A percentile compares a stretch with the other conserved stretches of the same genome.
Conservation (phyloP, 2,888 invertebrate genomes). For the Silvanus unidentatus region DNA sequence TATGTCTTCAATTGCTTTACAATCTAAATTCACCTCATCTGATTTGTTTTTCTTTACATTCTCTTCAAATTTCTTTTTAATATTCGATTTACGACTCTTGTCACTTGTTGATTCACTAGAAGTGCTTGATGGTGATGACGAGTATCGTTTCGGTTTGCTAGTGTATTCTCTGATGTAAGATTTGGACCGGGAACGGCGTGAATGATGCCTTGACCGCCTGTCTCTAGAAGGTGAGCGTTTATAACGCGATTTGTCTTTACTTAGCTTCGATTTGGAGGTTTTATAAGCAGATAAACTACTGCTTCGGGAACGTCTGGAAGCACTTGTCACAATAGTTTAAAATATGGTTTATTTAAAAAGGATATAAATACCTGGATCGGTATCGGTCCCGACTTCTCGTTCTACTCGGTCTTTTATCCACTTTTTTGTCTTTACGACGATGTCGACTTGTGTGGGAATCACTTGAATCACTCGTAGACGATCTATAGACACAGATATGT, state of each 20-base stretch:
- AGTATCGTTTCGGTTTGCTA: conserved; percentile 29
- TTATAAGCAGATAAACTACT: conserved; percentile 25
- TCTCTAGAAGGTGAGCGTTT: conserved; percentile 18
- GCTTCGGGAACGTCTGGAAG: conserved; percentile 33
- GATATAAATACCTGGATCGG: conserved; percentile 31
- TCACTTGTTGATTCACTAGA: conserved; percentile 19
- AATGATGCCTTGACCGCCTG: conserved; percentile 25
- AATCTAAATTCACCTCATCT: conserved; percentile 46
- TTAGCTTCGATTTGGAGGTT: conserved; percentile 29
- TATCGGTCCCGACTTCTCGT: conserved; percentile 32
- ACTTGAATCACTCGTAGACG: conserved; percentile 36
- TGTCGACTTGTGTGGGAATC: conserved; percentile 17
- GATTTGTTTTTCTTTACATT: conserved; percentile 14
- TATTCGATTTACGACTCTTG: conserved; percentile 9
- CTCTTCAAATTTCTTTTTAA: conserved; percentile 15
- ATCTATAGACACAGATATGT: conserved; percentile 35
- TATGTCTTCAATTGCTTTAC: conserved; percentile 60
- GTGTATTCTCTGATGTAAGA: conserved; percentile 41
- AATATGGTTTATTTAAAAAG: conserved; percentile 1
- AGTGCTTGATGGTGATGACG: conserved; percentile 25
- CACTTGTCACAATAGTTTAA: not conserved
- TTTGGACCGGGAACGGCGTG: conserved; percentile 37
- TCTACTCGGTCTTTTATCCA: not conserved
- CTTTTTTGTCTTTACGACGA: conserved; percentile 27
- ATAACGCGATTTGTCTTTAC: conserved; percentile 11